A percentile compares a stretch with the other conserved stretches of the same genome.
phyloP scores from a whole-genome alignment of 1,140 invertebrate species.

The Araneus ventricosus region DNA sequence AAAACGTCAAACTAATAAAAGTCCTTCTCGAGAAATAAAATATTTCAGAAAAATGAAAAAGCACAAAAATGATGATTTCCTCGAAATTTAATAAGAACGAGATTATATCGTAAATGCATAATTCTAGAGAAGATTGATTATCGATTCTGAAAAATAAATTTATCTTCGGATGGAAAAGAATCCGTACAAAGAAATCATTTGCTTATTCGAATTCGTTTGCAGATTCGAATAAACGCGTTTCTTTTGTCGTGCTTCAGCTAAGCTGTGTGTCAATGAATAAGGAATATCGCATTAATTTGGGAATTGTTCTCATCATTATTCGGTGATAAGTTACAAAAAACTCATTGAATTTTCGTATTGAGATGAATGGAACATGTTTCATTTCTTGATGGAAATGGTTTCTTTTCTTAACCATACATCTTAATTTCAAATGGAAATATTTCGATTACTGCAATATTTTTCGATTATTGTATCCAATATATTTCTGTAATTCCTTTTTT shows the following conservation, averaged over 20 bases:
- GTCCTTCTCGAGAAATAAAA: too few species aligned
- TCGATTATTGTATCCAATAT: too few species aligned
- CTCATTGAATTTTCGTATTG: neutral
- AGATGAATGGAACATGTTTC: too few species aligned
- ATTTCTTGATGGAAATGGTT: too few species aligned
- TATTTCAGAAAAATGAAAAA: neutral
- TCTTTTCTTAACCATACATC: too few species aligned
- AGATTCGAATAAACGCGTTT: neutral
- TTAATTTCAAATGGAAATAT: too few species aligned
- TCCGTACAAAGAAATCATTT: neutral
- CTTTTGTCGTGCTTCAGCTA: neutral
- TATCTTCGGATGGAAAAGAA: neutral
- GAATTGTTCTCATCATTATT: neutral
- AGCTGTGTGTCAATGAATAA: neutral
- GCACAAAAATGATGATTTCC: neutral
- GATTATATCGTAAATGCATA: constrained; percentile 40
- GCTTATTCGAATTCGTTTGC: neutral
- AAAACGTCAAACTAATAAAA: neutral
- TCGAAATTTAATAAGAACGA: constrained; percentile 23
- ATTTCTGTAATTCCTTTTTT: too few species aligned
- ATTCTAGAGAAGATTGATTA: constrained; percentile 41
- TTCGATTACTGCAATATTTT: too few species aligned
- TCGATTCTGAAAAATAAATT: constrained; percentile 2
- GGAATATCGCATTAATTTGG: neutral
- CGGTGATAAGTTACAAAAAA: neutral